These are phyloP conservation scores for Cirrhinus molitorella DNA, from an alignment of 2,797 vertebrate genomes.

Conservation along the genomic window DNA sequence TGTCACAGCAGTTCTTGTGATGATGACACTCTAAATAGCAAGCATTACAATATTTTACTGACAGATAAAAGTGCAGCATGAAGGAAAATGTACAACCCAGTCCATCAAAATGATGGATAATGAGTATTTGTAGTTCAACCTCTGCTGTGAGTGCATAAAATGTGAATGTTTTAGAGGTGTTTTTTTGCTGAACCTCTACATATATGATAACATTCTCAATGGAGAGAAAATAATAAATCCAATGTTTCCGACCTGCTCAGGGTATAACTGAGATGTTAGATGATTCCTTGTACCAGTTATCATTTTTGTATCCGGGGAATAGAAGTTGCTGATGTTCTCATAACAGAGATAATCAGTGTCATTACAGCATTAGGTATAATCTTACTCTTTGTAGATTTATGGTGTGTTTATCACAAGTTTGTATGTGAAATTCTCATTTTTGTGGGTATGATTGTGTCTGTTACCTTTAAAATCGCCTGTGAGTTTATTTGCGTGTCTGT, in stretches of 20 bases:
- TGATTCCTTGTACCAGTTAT: not conserved
- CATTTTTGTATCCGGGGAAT: not conserved
- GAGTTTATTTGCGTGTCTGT: not conserved
- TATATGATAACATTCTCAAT: not conserved
- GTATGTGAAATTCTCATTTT: not conserved
- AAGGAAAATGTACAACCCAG: slow-evolving; percentile 5
- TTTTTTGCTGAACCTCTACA: not conserved
- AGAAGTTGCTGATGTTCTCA: not conserved
- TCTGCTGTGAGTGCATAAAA: not conserved
- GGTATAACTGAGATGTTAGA: not conserved
- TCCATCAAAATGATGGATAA: slow-evolving; percentile 1
- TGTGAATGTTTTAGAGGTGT: not conserved
- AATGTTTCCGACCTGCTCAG: not conserved
- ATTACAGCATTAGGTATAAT: not conserved
- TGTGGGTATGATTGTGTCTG: not conserved
- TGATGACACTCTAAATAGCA: slow-evolving; percentile 21
- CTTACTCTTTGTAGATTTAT: not conserved
- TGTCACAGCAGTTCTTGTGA: slow-evolving; percentile 8
- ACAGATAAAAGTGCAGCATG: slow-evolving; percentile 15
- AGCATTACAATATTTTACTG: slow-evolving; percentile 22
- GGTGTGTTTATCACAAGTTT: not conserved
- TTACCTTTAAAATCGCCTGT: not conserved
- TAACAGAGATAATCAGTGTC: not conserved
- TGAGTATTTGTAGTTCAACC: not conserved
- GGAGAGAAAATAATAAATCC: not conserved